Evolutionary conservation across 2,888 invertebrate genomes (phyloP).

Genomic region (Brenthis daphne): DNA sequence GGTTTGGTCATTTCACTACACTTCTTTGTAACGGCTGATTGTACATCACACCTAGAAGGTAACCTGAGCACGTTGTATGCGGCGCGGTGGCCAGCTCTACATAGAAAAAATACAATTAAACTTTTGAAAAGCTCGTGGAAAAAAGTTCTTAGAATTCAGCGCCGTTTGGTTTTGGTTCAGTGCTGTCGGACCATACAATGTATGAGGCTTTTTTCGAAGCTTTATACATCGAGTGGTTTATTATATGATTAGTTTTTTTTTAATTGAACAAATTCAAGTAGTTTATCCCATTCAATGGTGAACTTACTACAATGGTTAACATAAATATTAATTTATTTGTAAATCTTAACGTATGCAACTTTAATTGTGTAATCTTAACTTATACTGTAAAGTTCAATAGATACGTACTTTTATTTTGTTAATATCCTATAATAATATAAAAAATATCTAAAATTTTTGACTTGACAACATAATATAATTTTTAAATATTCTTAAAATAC

Average conservation of each 20-base stretch:
- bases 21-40: constrained; percentile 35
- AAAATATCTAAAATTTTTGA: too few species aligned
- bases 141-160: constrained; percentile 34
- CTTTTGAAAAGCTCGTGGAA: constrained; percentile 25
- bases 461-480: too few species aligned
- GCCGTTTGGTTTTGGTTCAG: constrained; percentile 7
- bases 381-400: too few species aligned
- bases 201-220: neutral
- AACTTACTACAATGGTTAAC: too few species aligned
- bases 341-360: too few species aligned
- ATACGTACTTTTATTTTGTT: too few species aligned
- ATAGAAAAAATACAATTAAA: constrained; percentile 32
- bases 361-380: too few species aligned
- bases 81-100: constrained; percentile 26
- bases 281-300: neutral
- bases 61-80: constrained; percentile 35
- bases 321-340: too few species aligned
- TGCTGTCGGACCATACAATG: neutral
- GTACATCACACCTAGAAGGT: constrained; percentile 42
- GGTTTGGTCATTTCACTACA: constrained; percentile 35
- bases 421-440: too few species aligned
- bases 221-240: neutral
- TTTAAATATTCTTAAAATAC: too few species aligned
- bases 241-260: constrained; percentile 8
- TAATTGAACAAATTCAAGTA: neutral